Base-by-base conservation (phyloP, 2,888 invertebrate species). In the Limulus polyphemus region DNA sequence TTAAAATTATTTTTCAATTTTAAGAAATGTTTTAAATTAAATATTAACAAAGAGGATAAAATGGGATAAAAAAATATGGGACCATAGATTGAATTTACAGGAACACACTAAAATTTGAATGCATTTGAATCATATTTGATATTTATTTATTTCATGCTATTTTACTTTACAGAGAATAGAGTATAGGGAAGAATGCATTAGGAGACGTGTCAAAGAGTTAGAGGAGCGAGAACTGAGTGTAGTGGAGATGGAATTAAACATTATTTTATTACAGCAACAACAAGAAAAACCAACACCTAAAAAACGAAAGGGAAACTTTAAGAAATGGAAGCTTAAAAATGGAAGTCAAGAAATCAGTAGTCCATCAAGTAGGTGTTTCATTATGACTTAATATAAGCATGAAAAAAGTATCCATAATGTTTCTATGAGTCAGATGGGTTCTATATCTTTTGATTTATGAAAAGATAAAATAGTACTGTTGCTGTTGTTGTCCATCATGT, bases 181-280 rank as follows among this genome's bases (percentile, higher is more conserved):
- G 7, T 32, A 32, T 32, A 84, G 89, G 74, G 94, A 93, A 73
- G 90, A 90, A 77, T 84, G 86, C 75, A 80, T 97, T 62, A 84
- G 87, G 72, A 85, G 87, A 77, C 84, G 90, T 68, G 80, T 79
- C 70, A 83, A 89, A 70, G 91, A 91, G 75, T 78, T 97, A 72
- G 87, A 87, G 71, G 88, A 88, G 72, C 81, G 94, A 62, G 97
- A 97, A 79, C 86, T 91, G 65, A 90, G 93, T 77, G 80, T 97
- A 64, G 82, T 93, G 64, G 87, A 88, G 71, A 79, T 94, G 55
- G 95, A 97, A 78, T 80, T 95, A 68, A 85, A 87, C 72, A 86
- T 91, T 67, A 85, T 90, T 78, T 89, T 93, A 73, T 83, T 87
- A 70, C 88, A 90, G 74, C 90, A 89, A 78, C 84, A 84, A 65